phyloP scores from a whole-genome alignment of 2,888 invertebrate species.

The Stegana nigrithorax region DNA sequence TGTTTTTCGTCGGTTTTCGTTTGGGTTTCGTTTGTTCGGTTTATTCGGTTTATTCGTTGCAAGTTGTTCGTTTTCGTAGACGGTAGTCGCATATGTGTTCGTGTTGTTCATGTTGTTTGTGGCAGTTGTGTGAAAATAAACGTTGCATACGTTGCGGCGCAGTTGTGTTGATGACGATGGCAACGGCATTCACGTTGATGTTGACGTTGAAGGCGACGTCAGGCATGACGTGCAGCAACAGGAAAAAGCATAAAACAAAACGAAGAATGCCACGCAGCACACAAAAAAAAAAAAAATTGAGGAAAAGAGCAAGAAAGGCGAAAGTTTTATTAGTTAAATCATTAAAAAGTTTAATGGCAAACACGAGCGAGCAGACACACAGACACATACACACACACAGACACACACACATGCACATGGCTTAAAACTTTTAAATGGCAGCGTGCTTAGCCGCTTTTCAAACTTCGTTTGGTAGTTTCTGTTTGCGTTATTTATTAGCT shows the following conservation, averaged over 20 bases:
- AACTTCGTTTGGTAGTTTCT: too few species aligned
- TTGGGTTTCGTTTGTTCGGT: background rate
- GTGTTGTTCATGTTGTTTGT: background rate
- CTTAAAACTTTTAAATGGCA: background rate
- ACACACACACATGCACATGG: constrained; percentile 1
- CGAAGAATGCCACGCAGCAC: too few species aligned
- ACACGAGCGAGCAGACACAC: constrained; percentile 38
- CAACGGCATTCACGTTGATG: constrained; percentile 24
- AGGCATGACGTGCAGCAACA: background rate
- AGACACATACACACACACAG: constrained; percentile 10
- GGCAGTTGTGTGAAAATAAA: constrained; percentile 28
- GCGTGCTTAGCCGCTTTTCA: background rate
- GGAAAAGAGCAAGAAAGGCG: constrained; percentile 60
- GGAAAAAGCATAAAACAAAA: too few species aligned
- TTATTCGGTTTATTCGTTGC: too few species aligned
- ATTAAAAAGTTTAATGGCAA: constrained; percentile 65
- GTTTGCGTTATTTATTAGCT: too few species aligned
- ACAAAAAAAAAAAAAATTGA: constrained; percentile 47
- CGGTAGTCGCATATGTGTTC: background rate
- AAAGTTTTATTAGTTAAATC: constrained; percentile 66
- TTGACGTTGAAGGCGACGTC: constrained; percentile 4
- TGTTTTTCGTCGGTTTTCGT: constrained; percentile 21
- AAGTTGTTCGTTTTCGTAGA: too few species aligned
- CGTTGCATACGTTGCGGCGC: constrained; percentile 4
- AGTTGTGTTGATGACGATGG: constrained; percentile 20